Evolutionary conservation across 2,888 invertebrate species (phyloP), one percentile per base, ranked within the genome.

Genomic region (Nysson spinosus): DNA sequence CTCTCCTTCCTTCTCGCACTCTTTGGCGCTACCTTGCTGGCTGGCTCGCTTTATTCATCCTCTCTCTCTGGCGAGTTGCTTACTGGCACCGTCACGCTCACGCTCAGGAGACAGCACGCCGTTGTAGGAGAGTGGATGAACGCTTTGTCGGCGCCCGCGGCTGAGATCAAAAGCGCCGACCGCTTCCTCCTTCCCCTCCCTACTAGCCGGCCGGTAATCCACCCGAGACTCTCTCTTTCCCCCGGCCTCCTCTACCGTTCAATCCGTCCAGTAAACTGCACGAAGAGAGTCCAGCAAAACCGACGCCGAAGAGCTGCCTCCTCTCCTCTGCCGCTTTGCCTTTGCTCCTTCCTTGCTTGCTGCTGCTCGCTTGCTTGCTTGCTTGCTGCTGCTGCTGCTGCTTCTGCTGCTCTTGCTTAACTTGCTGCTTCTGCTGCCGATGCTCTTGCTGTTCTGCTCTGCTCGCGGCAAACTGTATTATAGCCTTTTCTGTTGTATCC

Each of bases 341-440:
- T 46, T 42, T 44, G 35, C 47, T 62, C 49, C 54, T n/a, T n/a
- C n/a, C n/a, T n/a, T n/a, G n/a, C n/a, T 28, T 51, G 57, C 61
- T 57, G 63, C 32, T 22, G 44, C 22, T 68, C 35, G 61, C 56
- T 63, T 20, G 42, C 40, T 43, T 19, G 49, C 43, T 43, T 39
- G 46, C 47, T 46, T 39, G 28, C 46, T 57, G 49, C 76, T 94
- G 94, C 40, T 91, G 90, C 37, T 90, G 88, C 55, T 88, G 89
- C n/a, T n/a, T n/a, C n/a, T n/a, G n/a, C n/a, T 44, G 35, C 47
- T 62, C 49, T 47, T 79, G 78, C 28, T 72, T 71, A 35, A 78
- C 79, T 40, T 51, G 54, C 64, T 57, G 58, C 42, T 22, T 42
- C 28, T 68, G 63, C 56, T 61, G 79, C 44, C 24, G 39, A 37